Evolutionary conservation across 2,113 vertebrate genomes (phyloP).

Genomic region (Pyrgilauda ruficollis): DNA sequence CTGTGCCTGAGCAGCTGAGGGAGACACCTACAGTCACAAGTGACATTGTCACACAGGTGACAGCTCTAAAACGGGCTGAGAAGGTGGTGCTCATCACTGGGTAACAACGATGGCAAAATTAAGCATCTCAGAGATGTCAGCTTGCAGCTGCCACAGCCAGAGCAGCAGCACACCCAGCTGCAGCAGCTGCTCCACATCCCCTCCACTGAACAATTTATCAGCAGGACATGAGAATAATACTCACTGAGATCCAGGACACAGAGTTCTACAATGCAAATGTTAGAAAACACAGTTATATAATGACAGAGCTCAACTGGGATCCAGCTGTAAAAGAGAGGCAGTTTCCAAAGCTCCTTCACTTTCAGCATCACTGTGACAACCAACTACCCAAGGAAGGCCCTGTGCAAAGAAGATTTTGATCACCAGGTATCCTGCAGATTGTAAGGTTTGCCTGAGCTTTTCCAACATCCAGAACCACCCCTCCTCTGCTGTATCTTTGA

Average conservation of each 20-base stretch:
- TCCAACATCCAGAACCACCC: not conserved
- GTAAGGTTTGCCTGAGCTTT: not conserved
- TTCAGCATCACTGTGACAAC: not conserved
- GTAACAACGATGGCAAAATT: not conserved
- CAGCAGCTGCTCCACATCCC: too few species aligned
- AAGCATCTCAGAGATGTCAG: not conserved
- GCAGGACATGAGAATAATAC: not conserved
- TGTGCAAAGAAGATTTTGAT: not conserved
- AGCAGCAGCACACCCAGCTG: not conserved
- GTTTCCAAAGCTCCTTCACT: not conserved
- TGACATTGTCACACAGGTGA: not conserved
- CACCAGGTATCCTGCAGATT: not conserved
- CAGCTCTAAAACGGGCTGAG: not conserved
- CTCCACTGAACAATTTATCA: not conserved
- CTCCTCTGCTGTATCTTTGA: not conserved
- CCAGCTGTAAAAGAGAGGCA: not conserved
- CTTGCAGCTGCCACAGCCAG: not conserved
- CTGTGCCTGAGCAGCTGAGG: not conserved
- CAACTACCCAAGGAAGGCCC: not conserved
- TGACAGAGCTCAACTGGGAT: not conserved
- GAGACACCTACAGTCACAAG: not conserved
- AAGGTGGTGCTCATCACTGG: not conserved
- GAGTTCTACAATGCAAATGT: not conserved
- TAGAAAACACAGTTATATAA: not conserved
- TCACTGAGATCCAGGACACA: not conserved